A percentile compares a stretch with the other conserved stretches of the same genome.
phyloP scores from a whole-genome alignment of 1,140 invertebrate genomes.

The Halesus radiatus region DNA sequence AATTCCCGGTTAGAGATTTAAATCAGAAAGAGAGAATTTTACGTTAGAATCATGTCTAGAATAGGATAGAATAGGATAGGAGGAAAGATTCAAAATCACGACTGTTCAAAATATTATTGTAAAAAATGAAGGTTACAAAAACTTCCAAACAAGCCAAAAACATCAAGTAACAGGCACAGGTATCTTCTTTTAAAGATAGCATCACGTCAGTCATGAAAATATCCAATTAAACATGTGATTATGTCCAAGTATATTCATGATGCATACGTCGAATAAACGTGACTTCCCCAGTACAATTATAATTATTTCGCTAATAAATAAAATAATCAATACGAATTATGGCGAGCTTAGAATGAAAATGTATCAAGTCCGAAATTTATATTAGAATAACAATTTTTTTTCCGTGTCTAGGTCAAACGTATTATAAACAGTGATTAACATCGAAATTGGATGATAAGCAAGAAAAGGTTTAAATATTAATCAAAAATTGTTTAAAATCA shows the following conservation, averaged over 20 bases:
- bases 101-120: neutral
- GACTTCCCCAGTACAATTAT: slow-evolving; percentile 27
- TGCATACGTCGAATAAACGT: slow-evolving; percentile 22
- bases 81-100: neutral
- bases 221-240: slow-evolving; percentile 22
- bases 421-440: neutral
- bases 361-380: neutral
- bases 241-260: neutral
- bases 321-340: neutral
- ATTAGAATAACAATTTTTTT: neutral
- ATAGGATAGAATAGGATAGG: no score
- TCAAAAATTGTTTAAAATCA: neutral
- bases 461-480: neutral
- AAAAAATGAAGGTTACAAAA: no score
- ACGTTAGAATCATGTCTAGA: no score
- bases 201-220: slow-evolving; percentile 30
- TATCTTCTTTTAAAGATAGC: neutral
- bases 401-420: neutral
- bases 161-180: neutral
- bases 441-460: neutral
- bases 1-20: no score
- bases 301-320: neutral
- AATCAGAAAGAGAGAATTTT: no score
- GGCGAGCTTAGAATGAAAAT: neutral
- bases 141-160: neutral